These are phyloP conservation scores for Xiphorhynchus elegans DNA, from an alignment of 2,113 vertebrate species.

Conservation along the genomic window DNA sequence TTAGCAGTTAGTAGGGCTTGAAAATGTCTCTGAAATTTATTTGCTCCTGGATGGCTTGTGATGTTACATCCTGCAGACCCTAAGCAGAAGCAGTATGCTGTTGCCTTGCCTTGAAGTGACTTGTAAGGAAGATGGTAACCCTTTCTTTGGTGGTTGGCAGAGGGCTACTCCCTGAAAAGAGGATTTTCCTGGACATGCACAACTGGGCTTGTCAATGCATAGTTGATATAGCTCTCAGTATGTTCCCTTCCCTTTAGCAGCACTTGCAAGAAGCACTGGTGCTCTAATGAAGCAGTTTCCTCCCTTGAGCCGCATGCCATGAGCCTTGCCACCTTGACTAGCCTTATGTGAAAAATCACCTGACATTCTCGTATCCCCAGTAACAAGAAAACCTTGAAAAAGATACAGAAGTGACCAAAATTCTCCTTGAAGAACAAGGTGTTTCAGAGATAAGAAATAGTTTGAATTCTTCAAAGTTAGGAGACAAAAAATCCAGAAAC, in stretches of 20 bases:
- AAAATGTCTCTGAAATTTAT: conserved; percentile 50
- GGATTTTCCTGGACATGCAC: background rate
- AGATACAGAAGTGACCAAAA: background rate
- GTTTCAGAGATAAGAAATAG: background rate
- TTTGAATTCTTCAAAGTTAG: background rate
- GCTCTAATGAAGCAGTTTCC: background rate
- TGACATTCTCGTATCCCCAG: background rate
- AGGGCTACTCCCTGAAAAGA: background rate
- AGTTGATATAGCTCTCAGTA: background rate
- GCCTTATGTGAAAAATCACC: background rate
- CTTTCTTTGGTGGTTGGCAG: background rate
- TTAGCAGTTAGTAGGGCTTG: conserved; percentile 60
- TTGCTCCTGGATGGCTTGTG: background rate
- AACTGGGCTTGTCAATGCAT: background rate
- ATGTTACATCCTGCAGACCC: background rate
- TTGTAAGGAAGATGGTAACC: background rate
- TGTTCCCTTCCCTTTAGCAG: background rate
- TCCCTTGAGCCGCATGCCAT: background rate
- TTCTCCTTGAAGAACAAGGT: background rate
- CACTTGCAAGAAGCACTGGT: background rate
- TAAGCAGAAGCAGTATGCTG: background rate
- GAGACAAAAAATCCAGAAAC: background rate
- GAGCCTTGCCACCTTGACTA: background rate
- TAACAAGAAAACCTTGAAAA: conserved; percentile 6
- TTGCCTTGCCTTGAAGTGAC: background rate